Evolutionary conservation across 2,888 invertebrate genomes (phyloP).

Genomic region (Dynastes grantii): DNA sequence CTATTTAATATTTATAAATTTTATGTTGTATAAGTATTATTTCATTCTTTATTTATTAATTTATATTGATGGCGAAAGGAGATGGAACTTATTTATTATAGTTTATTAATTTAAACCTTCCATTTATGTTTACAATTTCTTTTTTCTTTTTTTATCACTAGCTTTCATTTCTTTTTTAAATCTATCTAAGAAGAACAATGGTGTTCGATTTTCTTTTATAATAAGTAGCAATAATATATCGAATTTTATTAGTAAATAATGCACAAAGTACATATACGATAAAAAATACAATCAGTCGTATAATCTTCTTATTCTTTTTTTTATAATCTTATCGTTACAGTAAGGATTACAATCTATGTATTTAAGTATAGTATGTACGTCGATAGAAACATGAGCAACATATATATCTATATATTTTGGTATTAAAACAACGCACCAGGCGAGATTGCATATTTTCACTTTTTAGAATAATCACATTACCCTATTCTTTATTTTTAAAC

Average conservation of each 20-base stretch:
- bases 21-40: slow-evolving; percentile 30
- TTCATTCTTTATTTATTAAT: slow-evolving; percentile 20
- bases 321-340: background rate
- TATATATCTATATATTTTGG: slow-evolving; percentile 5
- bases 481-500: background rate
- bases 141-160: background rate
- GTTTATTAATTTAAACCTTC: background rate
- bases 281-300: slow-evolving; percentile 42
- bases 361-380: background rate
- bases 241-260: slow-evolving; percentile 10
- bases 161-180: background rate
- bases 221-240: background rate
- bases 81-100: slow-evolving; percentile 9
- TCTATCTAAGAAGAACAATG: background rate
- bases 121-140: background rate
- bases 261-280: slow-evolving; percentile 9
- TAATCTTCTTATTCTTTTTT: background rate
- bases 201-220: slow-evolving; percentile 6
- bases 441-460: slow-evolving; percentile 2
- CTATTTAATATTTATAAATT: slow-evolving; percentile 44
- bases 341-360: background rate
- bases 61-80: slow-evolving; percentile 36
- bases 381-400: slow-evolving; percentile 26
- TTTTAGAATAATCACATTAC: background rate
- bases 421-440: slow-evolving; percentile 6